Evolutionary conservation across 2,113 vertebrate genomes (phyloP), one percentile per base, ranked within the genome.

Genomic region (Triplophysa siluroides): DNA sequence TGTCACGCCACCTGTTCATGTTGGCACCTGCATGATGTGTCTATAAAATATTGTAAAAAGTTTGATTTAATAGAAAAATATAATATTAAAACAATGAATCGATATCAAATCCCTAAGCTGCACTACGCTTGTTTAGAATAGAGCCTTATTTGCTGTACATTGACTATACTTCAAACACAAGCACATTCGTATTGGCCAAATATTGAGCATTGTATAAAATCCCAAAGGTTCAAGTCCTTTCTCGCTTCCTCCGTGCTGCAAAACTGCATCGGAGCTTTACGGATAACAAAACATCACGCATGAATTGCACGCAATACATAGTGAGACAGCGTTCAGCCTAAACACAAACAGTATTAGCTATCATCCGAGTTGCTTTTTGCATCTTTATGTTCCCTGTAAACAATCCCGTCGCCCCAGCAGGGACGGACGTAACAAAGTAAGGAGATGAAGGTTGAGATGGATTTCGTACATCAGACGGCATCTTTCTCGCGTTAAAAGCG

Each of bases 211-310:
- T 6, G n/a, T 58, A 21, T 21, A 50, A 63, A 76, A 75, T 45
- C 74, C 24, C 29, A 76, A 21, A 64, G 45, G 45, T 43, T 65
- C 6, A 65, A 76, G 61, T 64, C 60, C 73, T 18, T 16, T 2
- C 14, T 24, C 7, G n/a, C 47, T 62, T 52, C 9, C 43, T 33
- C 24, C 74, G 33, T 2, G 12, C 24, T 21, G 19, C 18, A 58
- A 10, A 58, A 58, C 8, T 52, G 45, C 61, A 52, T 76, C 65
- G 54, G 11, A 21, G 60, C 61, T 76, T 76, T 23, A 65, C 19
- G 29, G 45, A 76, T 64, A 76, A 65, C 74, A 43, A 65, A 65
- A 65, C n/a, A 64, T 29, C 18, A 76, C 16, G 2, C 54, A 21
- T 10, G 14, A 2, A 19, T 23, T 18, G 58, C 38, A 47, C 1